These are phyloP conservation scores for Euplagia quadripunctaria DNA, from an alignment of 2,888 invertebrate species.

Conservation along the genomic window DNA sequence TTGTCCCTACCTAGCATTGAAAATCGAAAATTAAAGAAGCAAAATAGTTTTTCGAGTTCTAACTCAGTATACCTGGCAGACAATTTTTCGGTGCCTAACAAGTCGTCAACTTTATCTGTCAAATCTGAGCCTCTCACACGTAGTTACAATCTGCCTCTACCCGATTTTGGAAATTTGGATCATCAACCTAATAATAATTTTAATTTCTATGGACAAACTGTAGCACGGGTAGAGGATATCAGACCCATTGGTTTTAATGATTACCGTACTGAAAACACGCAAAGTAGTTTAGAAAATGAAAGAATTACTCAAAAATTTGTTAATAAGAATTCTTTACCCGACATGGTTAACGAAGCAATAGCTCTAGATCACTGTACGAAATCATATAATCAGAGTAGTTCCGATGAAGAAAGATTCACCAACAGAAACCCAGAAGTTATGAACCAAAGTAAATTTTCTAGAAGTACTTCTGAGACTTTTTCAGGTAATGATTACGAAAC, in stretches of 20 bases:
- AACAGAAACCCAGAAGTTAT: conserved; percentile 41
- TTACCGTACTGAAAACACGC: conserved; percentile 63
- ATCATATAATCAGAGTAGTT: conserved; percentile 76
- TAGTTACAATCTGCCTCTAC: conserved; percentile 79
- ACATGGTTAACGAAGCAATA: conserved; percentile 90
- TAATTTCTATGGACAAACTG: conserved; percentile 68
- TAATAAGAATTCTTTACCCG: conserved; percentile 83
- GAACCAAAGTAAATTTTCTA: conserved; percentile 66
- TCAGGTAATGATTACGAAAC: conserved; percentile 90
- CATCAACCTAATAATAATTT: conserved; percentile 57
- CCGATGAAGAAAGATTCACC: conserved; percentile 79
- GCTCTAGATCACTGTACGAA: conserved; percentile 84
- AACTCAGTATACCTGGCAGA: conserved; percentile 66
- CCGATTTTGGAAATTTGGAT: conserved; percentile 69
- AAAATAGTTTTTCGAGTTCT: conserved; percentile 74
- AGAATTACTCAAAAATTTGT: conserved; percentile 62
- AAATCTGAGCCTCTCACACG: conserved; percentile 79
- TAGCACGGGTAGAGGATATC: conserved; percentile 70
- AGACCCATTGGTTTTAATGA: conserved; percentile 69
- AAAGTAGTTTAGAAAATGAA: conserved; percentile 61
- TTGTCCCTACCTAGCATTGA: conserved; percentile 70
- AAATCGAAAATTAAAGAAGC: conserved; percentile 70
- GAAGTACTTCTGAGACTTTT: conserved; percentile 72
- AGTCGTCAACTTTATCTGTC: conserved; percentile 74
- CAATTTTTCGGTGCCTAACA: conserved; percentile 65